These are phyloP conservation scores for Eonycteris spelaea DNA, from an alignment of 2,113 vertebrate species.

Conservation along the genomic window DNA sequence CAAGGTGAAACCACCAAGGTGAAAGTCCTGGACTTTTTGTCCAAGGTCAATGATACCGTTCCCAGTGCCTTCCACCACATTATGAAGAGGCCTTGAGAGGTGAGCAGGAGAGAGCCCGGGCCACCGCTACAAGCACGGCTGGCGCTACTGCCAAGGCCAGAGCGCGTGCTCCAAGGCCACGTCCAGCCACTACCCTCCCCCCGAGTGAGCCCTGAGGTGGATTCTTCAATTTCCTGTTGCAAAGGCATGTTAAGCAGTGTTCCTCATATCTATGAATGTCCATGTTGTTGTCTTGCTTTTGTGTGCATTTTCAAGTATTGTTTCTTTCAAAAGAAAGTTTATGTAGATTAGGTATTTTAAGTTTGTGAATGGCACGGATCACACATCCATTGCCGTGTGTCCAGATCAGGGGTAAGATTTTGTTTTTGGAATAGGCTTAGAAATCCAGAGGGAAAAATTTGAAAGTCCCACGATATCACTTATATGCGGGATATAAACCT, in stretches of 20 bases:
- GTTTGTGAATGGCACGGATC: neutral
- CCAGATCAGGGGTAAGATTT: neutral
- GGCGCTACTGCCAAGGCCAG: neutral
- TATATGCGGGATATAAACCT: too few relatives aligned
- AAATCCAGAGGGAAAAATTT: neutral
- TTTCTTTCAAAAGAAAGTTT: neutral
- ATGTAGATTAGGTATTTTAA: neutral
- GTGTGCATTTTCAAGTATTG: neutral
- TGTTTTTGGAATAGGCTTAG: neutral
- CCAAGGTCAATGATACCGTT: neutral
- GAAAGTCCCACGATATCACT: too few relatives aligned
- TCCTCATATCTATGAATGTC: neutral
- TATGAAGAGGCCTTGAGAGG: conserved; percentile 52
- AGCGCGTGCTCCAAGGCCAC: fast-evolving
- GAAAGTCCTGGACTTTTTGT: conserved; percentile 27
- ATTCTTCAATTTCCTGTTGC: neutral
- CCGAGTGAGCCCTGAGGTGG: neutral
- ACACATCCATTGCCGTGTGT: neutral
- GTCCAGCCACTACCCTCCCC: neutral
- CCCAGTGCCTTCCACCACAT: neutral
- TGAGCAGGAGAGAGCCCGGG: neutral
- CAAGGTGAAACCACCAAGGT: neutral
- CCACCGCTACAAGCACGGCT: fast-evolving
- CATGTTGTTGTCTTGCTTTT: neutral
- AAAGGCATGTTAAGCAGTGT: neutral